Conservation (phyloP, 2,797 vertebrate species). For the Taeniopygia guttata region DNA sequence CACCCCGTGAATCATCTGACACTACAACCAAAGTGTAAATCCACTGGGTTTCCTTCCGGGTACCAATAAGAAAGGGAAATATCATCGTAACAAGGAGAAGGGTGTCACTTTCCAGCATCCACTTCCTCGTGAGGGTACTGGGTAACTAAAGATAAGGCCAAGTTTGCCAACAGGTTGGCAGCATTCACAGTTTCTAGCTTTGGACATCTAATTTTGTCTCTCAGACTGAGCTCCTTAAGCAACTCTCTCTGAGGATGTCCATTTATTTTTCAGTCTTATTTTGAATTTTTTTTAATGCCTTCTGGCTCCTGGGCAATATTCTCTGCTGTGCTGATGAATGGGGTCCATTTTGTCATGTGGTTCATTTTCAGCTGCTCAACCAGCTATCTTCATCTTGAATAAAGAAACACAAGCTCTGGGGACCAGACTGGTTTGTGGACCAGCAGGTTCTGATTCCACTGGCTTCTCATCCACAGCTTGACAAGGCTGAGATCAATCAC, state of each 20-base stretch:
- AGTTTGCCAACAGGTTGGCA: background rate
- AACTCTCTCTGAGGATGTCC: background rate
- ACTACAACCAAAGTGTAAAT: background rate
- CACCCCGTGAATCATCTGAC: background rate
- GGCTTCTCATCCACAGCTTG: background rate
- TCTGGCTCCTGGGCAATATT: background rate
- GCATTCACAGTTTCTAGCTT: background rate
- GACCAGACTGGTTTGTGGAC: background rate
- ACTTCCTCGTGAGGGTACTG: background rate
- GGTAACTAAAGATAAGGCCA: background rate
- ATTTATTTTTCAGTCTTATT: background rate
- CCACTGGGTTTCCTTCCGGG: background rate
- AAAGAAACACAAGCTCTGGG: background rate
- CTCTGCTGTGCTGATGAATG: background rate
- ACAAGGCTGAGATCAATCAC: background rate
- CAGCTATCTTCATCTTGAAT: background rate
- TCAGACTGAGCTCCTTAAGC: background rate
- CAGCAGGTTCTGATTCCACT: background rate
- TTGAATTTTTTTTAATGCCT: background rate
- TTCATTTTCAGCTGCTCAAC: background rate
- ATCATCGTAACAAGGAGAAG: background rate
- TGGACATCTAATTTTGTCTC: background rate
- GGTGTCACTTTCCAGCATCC: background rate
- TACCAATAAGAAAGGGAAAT: background rate
- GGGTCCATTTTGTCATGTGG: fast-evolving